phyloP scores from a whole-genome alignment of 2,888 invertebrate genomes.

The Epistrophe grossulariae region DNA sequence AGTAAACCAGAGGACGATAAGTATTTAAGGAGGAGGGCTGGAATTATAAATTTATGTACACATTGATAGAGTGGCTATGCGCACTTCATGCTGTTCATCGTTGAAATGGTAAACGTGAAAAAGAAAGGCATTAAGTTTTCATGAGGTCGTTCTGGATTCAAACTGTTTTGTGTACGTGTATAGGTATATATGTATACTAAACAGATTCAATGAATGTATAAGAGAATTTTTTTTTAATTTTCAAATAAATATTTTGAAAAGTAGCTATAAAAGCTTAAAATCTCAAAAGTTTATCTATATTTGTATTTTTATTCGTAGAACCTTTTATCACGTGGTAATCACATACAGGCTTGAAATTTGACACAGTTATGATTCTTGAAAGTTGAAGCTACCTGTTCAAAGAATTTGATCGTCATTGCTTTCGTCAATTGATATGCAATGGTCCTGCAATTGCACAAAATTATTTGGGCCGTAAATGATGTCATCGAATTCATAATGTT shows the following conservation, averaged over 20 bases:
- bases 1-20: constrained; percentile 6
- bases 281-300: neutral
- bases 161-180: neutral
- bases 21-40: constrained; percentile 32
- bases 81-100: constrained; percentile 68
- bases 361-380: no score
- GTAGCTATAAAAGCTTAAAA: neutral
- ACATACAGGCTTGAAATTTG: no score
- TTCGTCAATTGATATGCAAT: no score
- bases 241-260: neutral
- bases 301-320: no score
- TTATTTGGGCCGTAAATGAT: no score
- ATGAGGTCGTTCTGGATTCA: constrained; percentile 50
- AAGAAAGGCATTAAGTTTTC: constrained; percentile 61
- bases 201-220: neutral
- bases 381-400: no score
- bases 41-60: constrained; percentile 74
- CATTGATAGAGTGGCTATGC: constrained; percentile 69
- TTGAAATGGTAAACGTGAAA: constrained; percentile 37
- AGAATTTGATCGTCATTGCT: no score
- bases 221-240: neutral
- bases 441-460: no score
- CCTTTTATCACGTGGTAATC: no score
- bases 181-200: neutral
- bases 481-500: no score